Evolutionary conservation across 2,113 vertebrate genomes (phyloP).

Genomic region (Colinus virginianus): DNA sequence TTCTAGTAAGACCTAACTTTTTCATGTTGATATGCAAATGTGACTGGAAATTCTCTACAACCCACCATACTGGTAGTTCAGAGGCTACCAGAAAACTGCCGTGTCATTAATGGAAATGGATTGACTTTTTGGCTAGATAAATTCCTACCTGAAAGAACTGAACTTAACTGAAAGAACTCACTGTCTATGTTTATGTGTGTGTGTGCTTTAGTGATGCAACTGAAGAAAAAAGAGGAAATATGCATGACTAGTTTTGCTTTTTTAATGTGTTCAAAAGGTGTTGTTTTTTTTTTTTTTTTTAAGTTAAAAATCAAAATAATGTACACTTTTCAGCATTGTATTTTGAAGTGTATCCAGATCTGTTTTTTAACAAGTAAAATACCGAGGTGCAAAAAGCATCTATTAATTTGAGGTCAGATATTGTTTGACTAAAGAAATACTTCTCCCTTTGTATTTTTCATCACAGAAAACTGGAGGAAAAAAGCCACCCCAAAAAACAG

Average conservation of each 20-base stretch:
- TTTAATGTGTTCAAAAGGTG: background rate
- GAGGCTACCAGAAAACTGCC: background rate
- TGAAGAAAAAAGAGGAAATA: background rate
- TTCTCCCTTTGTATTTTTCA: background rate
- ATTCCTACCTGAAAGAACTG: background rate
- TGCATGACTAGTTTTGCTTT: background rate
- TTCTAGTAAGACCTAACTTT: background rate
- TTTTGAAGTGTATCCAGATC: background rate
- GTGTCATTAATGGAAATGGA: background rate
- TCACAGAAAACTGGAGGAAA: background rate
- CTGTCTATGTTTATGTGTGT: too few species aligned
- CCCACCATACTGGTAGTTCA: background rate
- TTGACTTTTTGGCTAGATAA: background rate
- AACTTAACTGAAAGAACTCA: background rate
- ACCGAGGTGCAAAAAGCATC: background rate
- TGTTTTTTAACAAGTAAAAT: background rate
- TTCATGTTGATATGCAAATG: background rate
- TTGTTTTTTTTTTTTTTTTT: background rate
- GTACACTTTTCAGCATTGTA: background rate
- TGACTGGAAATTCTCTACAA: background rate
- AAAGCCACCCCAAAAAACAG: background rate
- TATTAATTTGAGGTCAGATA: background rate
- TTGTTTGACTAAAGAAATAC: background rate
- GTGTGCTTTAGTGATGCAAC: background rate
- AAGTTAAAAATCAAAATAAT: background rate